Conservation (phyloP, 1,140 invertebrate genomes). For the Dendroctonus ponderosae region DNA sequence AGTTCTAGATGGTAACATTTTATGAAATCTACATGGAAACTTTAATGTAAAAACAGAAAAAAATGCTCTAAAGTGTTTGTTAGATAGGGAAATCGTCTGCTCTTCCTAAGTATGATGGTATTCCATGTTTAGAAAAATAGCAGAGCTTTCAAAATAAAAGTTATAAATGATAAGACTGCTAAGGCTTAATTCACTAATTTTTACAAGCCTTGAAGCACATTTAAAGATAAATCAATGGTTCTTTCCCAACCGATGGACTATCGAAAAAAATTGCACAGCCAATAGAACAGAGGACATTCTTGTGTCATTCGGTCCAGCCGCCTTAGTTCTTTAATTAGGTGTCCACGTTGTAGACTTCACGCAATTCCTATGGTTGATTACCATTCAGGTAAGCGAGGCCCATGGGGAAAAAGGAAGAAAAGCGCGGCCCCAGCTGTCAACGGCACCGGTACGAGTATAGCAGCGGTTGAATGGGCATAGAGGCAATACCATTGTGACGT, state of each 20-base stretch:
- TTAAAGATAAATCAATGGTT: background rate
- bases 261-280: too few relatives aligned
- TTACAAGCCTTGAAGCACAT: background rate
- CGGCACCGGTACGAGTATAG: conserved; percentile 12
- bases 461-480: conserved; percentile 25
- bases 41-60: too few relatives aligned
- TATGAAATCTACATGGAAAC: too few relatives aligned
- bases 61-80: too few relatives aligned
- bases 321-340: conserved; percentile 22
- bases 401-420: conserved; percentile 16
- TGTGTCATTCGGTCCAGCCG: conserved; percentile 15
- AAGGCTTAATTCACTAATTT: too few relatives aligned
- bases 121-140: too few relatives aligned
- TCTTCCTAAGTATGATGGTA: too few relatives aligned
- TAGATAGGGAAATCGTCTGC: too few relatives aligned
- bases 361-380: conserved; percentile 15
- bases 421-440: conserved; percentile 21
- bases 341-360: conserved; percentile 8
- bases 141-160: too few relatives aligned
- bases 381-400: conserved; percentile 1
- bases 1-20: too few relatives aligned
- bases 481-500: conserved; percentile 15
- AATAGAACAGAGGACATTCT: conserved; percentile 12
- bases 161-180: too few relatives aligned
- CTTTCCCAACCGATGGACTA: too few relatives aligned